Conservation (phyloP, 2,113 vertebrate genomes). For the Actinemys pallida region DNA sequence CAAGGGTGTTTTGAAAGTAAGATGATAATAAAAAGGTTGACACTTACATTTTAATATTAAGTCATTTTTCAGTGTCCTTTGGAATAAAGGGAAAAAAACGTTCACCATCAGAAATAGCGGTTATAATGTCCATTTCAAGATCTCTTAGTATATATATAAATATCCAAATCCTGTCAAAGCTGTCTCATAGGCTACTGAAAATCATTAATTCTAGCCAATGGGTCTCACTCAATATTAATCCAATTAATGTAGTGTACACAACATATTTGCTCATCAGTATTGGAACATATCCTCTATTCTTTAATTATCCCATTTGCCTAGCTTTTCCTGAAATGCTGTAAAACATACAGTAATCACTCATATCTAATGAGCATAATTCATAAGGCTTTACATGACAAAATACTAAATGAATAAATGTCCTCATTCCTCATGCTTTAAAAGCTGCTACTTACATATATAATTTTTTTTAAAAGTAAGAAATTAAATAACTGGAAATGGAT, state of each 20-base stretch:
- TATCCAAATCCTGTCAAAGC: background rate
- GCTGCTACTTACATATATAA: background rate
- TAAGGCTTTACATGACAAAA: background rate
- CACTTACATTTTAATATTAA: background rate
- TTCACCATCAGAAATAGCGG: background rate
- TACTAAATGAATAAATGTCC: background rate
- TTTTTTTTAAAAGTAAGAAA: background rate
- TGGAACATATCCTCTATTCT: background rate
- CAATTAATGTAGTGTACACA: background rate
- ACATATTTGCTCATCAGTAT: background rate
- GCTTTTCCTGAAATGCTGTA: slow-evolving; percentile 22
- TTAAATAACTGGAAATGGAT: background rate
- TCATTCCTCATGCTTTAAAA: background rate
- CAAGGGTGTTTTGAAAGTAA: background rate
- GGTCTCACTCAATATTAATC: background rate
- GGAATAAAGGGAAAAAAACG: background rate
- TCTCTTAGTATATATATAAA: background rate
- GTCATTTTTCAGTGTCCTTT: background rate
- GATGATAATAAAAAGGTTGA: background rate
- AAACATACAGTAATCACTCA: slow-evolving; percentile 12
- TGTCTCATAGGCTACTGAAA: background rate
- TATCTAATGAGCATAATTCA: slow-evolving; percentile 19
- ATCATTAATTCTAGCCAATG: background rate
- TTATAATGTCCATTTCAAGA: background rate
- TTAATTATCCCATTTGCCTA: slow-evolving; percentile 7